Conservation (phyloP, 2,113 vertebrate species). For the Hemichromis elongatus region DNA sequence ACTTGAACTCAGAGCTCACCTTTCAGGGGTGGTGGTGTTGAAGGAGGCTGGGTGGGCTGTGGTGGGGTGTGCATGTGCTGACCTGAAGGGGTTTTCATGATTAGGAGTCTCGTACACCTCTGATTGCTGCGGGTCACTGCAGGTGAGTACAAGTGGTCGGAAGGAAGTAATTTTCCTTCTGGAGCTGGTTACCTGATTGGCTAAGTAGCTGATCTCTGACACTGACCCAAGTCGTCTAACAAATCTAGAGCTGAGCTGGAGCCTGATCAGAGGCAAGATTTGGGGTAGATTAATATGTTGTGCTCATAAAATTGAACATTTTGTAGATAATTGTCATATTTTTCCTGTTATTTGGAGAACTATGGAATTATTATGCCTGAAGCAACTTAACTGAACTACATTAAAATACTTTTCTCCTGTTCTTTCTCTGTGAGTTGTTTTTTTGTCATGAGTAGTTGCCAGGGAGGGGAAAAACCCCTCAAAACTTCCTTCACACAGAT, state of each 20-base stretch:
- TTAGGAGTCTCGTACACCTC: conserved; percentile 75
- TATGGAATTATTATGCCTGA: background rate
- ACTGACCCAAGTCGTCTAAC: conserved; percentile 19
- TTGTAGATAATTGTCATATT: background rate
- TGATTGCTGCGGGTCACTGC: conserved; percentile 78
- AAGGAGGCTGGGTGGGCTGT: conserved; percentile 15
- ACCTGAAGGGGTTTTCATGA: conserved; percentile 64
- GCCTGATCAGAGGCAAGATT: conserved; percentile 4
- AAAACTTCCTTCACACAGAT: background rate
- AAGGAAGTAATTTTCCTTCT: conserved; percentile 78
- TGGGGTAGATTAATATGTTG: background rate
- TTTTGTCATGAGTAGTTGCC: background rate
- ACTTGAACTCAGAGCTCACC: conserved; percentile 72
- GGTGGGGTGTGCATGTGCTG: background rate
- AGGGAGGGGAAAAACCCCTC: background rate
- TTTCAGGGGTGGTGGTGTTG: background rate
- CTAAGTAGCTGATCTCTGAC: conserved; percentile 55
- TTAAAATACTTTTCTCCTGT: background rate
- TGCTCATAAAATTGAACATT: background rate
- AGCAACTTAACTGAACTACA: background rate
- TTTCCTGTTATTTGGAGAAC: background rate
- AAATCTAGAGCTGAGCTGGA: background rate
- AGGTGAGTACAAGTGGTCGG: conserved; percentile 74
- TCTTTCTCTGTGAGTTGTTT: background rate
- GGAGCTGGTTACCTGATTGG: conserved; percentile 86